These are phyloP conservation scores for Motacilla tschutschensis DNA, from an alignment of 2,113 vertebrate genomes.

Conservation along the genomic window DNA sequence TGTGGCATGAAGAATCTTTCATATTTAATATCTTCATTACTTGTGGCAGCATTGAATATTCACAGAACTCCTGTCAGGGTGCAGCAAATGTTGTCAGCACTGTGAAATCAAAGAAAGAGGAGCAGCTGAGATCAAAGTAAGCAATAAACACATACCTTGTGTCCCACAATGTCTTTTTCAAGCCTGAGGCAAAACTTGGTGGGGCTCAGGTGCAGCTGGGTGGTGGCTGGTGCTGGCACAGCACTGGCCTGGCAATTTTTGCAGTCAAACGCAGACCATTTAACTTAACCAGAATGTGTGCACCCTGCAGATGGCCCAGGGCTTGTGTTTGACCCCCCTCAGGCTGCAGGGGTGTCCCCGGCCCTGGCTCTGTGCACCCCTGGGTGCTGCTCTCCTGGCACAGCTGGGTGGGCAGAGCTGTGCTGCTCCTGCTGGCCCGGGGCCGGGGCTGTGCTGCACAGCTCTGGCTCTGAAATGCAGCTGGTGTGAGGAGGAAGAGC, in stretches of 20 bases:
- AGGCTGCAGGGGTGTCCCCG: not conserved
- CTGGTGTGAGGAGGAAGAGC: rapidly evolving
- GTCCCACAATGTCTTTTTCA: not conserved
- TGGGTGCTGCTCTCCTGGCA: too few relatives aligned
- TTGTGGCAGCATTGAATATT: not conserved
- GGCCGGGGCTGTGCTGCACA: not conserved
- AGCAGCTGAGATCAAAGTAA: constrained; percentile 43
- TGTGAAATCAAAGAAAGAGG: constrained; percentile 27
- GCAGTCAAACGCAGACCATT: not conserved
- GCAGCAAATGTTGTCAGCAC: not conserved
- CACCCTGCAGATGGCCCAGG: not conserved
- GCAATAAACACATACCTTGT: not conserved
- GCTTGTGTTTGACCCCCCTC: not conserved
- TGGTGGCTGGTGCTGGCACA: not conserved
- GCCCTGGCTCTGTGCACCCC: not conserved
- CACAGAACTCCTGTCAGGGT: not conserved
- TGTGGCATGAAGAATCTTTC: not conserved
- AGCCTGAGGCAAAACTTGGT: not conserved
- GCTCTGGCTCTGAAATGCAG: not conserved
- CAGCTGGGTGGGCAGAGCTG: not conserved
- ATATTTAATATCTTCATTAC: constrained; percentile 20
- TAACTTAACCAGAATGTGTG: not conserved
- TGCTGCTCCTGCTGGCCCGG: not conserved
- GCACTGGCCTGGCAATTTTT: not conserved
- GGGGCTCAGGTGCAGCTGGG: not conserved